Evolutionary conservation across 2,888 invertebrate species (phyloP).

Genomic region (Ochropleura plecta): DNA sequence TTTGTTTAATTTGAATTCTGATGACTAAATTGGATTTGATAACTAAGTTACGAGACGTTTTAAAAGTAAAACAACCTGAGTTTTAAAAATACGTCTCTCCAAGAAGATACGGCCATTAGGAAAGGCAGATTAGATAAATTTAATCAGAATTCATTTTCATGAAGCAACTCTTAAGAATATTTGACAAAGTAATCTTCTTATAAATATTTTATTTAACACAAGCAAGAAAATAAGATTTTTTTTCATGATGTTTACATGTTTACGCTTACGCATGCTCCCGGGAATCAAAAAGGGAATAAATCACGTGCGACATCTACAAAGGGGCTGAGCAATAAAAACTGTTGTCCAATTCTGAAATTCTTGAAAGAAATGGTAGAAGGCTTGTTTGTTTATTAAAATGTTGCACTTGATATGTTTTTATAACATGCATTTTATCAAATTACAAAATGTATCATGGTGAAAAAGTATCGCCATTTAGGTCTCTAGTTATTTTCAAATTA

Average conservation of each 20-base stretch:
- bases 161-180: not conserved
- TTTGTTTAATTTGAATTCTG: not conserved
- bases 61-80: not conserved
- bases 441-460: not conserved
- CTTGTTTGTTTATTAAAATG: constrained; percentile 38
- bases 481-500: not conserved
- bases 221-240: constrained; percentile 42
- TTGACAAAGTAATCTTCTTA: constrained; percentile 11
- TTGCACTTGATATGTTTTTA: constrained; percentile 12
- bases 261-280: constrained; percentile 60
- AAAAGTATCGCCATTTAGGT: not conserved
- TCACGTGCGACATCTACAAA: constrained; percentile 61
- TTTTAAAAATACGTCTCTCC: not conserved
- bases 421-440: not conserved
- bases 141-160: constrained; percentile 21
- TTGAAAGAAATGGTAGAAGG: constrained; percentile 31
- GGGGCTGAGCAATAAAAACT: constrained; percentile 60
- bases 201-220: constrained; percentile 30
- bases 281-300: constrained; percentile 63
- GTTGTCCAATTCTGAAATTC: constrained; percentile 62
- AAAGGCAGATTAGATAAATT: not conserved
- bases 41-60: not conserved
- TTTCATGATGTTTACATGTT: constrained; percentile 58
- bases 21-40: constrained; percentile 8
- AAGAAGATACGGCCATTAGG: not conserved